Conservation (phyloP, 53 echinoderm and acorn worm species). For the Glandiceps talaboti region DNA sequence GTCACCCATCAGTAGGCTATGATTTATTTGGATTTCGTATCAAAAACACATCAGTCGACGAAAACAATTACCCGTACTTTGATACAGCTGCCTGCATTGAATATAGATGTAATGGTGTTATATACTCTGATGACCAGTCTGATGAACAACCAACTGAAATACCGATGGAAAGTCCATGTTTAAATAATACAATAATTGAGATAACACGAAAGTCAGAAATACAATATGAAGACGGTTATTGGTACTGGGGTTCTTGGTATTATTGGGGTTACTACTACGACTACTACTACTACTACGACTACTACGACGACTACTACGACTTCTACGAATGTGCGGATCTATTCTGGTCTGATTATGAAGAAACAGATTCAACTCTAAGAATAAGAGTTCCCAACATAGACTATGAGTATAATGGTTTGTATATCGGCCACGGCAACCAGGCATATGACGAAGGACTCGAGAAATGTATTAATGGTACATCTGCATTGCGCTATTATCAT, state of each 20-base stretch:
- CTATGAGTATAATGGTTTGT: background rate
- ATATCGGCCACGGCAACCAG: background rate
- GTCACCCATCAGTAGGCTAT: background rate
- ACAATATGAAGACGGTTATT: too few species aligned
- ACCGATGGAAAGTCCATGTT: too few species aligned
- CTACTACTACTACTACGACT: background rate
- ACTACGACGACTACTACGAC: background rate
- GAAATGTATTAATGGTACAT: background rate
- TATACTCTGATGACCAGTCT: too few species aligned
- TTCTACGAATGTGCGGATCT: background rate
- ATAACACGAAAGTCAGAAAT: too few species aligned
- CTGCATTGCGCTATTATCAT: background rate
- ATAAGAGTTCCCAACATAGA: background rate
- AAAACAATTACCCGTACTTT: background rate
- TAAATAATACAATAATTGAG: too few species aligned
- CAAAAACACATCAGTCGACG: background rate
- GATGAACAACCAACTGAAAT: too few species aligned
- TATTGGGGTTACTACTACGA: background rate
- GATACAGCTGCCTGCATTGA: background rate
- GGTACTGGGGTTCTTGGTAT: background rate
- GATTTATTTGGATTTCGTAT: background rate
- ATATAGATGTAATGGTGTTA: background rate
- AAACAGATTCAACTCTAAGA: background rate
- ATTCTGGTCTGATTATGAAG: background rate
- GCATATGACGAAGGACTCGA: background rate